These are phyloP conservation scores for Fringilla coelebs DNA, from an alignment of 2,797 vertebrate species.

Conservation along the genomic window DNA sequence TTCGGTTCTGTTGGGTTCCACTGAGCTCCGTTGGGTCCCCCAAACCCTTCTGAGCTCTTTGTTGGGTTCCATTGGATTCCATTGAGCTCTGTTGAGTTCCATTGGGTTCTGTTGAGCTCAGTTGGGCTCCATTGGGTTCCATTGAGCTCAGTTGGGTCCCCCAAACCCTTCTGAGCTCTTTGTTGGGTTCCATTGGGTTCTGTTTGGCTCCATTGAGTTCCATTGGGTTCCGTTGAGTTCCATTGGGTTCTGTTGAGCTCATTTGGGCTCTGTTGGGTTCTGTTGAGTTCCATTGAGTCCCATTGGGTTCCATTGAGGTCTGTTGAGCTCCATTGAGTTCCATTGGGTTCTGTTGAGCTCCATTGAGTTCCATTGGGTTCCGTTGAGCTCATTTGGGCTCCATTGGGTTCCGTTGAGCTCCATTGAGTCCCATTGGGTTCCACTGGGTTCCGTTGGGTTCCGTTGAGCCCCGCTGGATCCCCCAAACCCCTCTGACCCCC, in stretches of 20 bases:
- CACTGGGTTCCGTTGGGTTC: accelerated
- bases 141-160: accelerated
- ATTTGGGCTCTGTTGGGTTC: accelerated
- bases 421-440: accelerated
- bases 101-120: accelerated
- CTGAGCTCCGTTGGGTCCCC: no score
- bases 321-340: no score
- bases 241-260: accelerated
- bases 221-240: accelerated
- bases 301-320: no score
- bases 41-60: no score
- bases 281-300: no score
- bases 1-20: accelerated
- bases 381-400: accelerated
- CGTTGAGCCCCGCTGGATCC: accelerated
- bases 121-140: accelerated
- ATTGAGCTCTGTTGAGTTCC: no score
- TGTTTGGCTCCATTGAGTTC: accelerated
- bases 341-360: no score
- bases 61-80: no score
- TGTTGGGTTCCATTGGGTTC: accelerated
- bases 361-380: accelerated
- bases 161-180: no score
- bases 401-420: accelerated
- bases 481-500: no score